Evolutionary conservation across 2,888 invertebrate genomes (phyloP).

Genomic region (Globia sparganii): DNA sequence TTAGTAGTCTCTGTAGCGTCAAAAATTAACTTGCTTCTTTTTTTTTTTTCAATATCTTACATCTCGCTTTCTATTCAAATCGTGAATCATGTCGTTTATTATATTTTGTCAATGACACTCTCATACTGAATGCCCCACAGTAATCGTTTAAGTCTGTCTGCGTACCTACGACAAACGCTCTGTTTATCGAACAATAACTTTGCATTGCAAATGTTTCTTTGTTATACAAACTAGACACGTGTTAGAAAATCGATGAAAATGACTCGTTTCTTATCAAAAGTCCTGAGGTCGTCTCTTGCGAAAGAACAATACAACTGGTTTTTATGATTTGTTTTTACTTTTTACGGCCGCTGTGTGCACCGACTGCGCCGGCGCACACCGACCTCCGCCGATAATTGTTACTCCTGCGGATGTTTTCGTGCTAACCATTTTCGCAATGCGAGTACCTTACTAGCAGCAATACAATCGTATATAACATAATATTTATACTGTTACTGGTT

Average conservation of each 20-base stretch:
- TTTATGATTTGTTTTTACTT: constrained; percentile 86
- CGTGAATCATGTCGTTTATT: constrained; percentile 71
- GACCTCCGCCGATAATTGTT: constrained; percentile 72
- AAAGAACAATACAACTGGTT: constrained; percentile 89
- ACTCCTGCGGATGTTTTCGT: constrained; percentile 78
- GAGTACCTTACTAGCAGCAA: constrained; percentile 41
- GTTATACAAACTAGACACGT: constrained; percentile 74
- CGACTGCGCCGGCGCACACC: constrained; percentile 66
- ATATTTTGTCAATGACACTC: constrained; percentile 64
- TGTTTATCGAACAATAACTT: constrained; percentile 70
- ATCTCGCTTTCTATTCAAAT: constrained; percentile 81
- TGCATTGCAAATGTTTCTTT: constrained; percentile 73
- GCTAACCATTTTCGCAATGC: constrained; percentile 60
- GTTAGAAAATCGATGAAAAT: constrained; percentile 81
- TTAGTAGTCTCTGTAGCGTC: constrained; percentile 72
- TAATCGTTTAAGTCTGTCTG: constrained; percentile 53
- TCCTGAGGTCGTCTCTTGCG: constrained; percentile 79
- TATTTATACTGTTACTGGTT: constrained; percentile 32
- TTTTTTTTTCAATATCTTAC: constrained; percentile 70
- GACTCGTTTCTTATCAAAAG: constrained; percentile 81
- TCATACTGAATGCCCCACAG: constrained; percentile 47
- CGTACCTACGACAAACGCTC: constrained; percentile 62
- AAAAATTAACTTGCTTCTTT: constrained; percentile 74
- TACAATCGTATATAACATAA: constrained; percentile 27
- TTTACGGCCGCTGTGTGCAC: constrained; percentile 73